phyloP scores from a whole-genome alignment of 2,797 vertebrate genomes.

The Cynodonichthys magdalenae region DNA sequence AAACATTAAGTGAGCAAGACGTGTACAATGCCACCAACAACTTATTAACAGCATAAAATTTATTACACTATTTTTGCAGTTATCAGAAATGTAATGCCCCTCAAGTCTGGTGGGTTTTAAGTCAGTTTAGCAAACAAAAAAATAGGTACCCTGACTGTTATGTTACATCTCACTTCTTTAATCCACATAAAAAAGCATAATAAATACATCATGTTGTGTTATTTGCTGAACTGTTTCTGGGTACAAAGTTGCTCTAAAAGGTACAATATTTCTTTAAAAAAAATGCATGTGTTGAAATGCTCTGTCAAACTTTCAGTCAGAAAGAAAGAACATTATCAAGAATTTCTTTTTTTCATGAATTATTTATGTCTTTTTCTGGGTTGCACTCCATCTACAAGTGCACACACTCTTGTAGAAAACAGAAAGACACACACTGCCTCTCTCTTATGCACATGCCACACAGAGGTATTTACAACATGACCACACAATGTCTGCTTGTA shows the following conservation, averaged over 20 bases:
- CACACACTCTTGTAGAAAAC: conserved; percentile 47
- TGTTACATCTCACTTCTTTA: not conserved
- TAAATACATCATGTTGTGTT: not conserved
- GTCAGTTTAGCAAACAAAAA: not conserved
- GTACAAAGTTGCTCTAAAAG: conserved; percentile 3
- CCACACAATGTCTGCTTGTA: conserved; percentile 40
- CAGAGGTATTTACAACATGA: conserved; percentile 62
- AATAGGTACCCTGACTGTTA: not conserved
- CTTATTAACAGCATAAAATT: not conserved
- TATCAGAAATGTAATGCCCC: not conserved
- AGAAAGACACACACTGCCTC: conserved; percentile 42
- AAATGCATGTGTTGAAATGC: not conserved
- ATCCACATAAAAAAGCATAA: not conserved
- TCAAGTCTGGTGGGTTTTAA: not conserved
- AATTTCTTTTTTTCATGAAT: conserved; percentile 58
- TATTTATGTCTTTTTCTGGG: conserved; percentile 60
- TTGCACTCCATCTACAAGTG: conserved; percentile 52
- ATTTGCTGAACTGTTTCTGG: not conserved
- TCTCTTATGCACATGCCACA: conserved; percentile 58
- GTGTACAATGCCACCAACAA: not conserved
- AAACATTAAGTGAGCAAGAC: conserved; percentile 2
- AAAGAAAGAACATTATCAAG: conserved; percentile 46
- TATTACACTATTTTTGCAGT: not conserved
- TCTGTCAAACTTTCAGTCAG: conserved; percentile 24
- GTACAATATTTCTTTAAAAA: conserved; percentile 13